Percentiles rank a stretch among this genome's conserved stretches.
These are phyloP conservation scores for Ceramica pisi DNA, from an alignment of 2,888 invertebrate genomes.

Conservation along the genomic window DNA sequence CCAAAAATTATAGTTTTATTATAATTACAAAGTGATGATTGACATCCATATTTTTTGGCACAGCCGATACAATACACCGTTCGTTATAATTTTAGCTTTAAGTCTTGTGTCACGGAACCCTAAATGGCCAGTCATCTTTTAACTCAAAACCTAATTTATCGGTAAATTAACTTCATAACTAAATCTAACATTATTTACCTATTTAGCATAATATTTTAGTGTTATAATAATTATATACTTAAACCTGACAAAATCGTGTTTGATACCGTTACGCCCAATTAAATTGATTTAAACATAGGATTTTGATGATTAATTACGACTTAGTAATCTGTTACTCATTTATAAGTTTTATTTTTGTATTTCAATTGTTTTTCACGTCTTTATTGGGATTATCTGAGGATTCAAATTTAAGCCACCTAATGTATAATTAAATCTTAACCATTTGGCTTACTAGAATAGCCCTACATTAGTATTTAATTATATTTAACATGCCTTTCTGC, in stretches of 20 bases:
- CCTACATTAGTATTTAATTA: not conserved
- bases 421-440: not conserved
- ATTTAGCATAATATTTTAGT: slow-evolving; percentile 38
- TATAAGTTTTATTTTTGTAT: slow-evolving; percentile 20
- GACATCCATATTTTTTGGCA: slow-evolving; percentile 23
- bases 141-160: slow-evolving; percentile 54
- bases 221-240: slow-evolving; percentile 35
- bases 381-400: slow-evolving; percentile 3
- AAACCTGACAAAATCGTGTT: slow-evolving; percentile 25
- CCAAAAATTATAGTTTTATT: slow-evolving; percentile 23
- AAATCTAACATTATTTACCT: slow-evolving; percentile 30
- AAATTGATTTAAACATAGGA: slow-evolving; percentile 44
- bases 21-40: slow-evolving; percentile 26
- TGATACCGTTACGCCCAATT: slow-evolving; percentile 50
- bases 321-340: slow-evolving; percentile 37
- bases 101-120: slow-evolving; percentile 21
- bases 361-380: slow-evolving; percentile 16
- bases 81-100: not conserved
- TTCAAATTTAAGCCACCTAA: not conserved
- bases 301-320: slow-evolving; percentile 37
- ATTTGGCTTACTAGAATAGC: too few relatives aligned
- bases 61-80: not conserved
- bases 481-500: slow-evolving; percentile 15
- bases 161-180: slow-evolving; percentile 45
- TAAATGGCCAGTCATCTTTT: slow-evolving; percentile 33